These are phyloP conservation scores for Bungarus multicinctus DNA, from an alignment of 2,113 vertebrate genomes.

Conservation along the genomic window DNA sequence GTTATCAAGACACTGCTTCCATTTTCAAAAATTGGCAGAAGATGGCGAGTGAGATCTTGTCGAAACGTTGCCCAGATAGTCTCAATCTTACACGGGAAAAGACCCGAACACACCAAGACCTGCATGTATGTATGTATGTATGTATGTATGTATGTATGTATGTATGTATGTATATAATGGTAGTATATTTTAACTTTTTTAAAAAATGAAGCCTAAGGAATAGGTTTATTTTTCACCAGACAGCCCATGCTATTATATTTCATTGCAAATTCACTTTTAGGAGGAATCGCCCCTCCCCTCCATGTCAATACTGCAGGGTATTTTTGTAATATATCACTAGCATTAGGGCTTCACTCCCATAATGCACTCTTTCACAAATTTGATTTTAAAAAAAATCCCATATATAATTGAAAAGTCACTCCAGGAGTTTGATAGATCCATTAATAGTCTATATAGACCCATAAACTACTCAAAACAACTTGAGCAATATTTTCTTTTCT, in stretches of 20 bases:
- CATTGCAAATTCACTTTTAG: constrained; percentile 16
- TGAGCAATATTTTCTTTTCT: not conserved
- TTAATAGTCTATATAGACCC: not conserved
- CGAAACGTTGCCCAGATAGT: too few relatives aligned
- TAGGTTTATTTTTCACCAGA: constrained; percentile 13
- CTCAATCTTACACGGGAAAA: too few relatives aligned
- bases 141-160: too few relatives aligned
- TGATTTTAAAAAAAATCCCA: not conserved
- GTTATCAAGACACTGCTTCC: not conserved
- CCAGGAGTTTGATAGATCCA: fast-evolving
- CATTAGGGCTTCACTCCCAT: constrained; percentile 8
- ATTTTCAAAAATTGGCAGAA: not conserved
- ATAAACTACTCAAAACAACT: constrained; percentile 2
- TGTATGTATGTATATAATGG: too few relatives aligned
- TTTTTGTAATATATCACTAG: constrained; percentile 16
- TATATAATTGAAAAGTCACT: not conserved
- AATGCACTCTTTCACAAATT: not conserved
- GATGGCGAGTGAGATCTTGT: too few relatives aligned
- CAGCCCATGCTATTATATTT: constrained; percentile 15
- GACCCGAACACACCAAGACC: too few relatives aligned
- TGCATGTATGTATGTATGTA: too few relatives aligned
- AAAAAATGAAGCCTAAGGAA: constrained; percentile 21
- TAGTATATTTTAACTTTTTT: not conserved
- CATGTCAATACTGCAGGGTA: not conserved
- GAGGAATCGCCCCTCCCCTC: not conserved